Evolutionary conservation across 2,797 vertebrate genomes (phyloP).

Genomic region (Manis pentadactyla): DNA sequence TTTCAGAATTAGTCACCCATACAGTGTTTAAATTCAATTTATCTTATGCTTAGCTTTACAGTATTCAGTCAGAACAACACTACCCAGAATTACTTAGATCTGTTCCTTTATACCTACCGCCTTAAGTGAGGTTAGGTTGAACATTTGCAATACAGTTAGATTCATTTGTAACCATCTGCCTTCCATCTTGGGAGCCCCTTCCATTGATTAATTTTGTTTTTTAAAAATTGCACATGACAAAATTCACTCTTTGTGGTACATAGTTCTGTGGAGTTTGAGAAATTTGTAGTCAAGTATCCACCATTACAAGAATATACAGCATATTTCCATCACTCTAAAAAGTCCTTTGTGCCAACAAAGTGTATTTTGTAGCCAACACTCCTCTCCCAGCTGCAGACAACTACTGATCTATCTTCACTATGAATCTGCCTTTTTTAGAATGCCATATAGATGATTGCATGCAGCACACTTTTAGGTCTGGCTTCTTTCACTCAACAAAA

Average conservation of each 20-base stretch:
- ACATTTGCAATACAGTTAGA: not conserved
- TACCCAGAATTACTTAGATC: not conserved
- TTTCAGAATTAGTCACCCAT: not conserved
- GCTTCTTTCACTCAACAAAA: not conserved
- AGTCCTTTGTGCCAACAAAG: no score
- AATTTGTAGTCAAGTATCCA: not conserved
- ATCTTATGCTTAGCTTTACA: not conserved
- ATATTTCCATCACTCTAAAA: not conserved
- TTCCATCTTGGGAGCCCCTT: not conserved
- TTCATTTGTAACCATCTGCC: not conserved
- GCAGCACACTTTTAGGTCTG: not conserved
- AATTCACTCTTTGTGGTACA: not conserved
- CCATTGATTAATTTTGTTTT: not conserved
- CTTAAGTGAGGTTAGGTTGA: not conserved
- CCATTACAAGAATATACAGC: not conserved
- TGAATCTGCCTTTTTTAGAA: not conserved
- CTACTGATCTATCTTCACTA: not conserved
- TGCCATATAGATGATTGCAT: not conserved
- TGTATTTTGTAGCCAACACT: not conserved
- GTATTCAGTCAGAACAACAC: not conserved
- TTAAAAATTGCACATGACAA: not conserved
- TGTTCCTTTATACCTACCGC: accelerated
- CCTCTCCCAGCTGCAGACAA: not conserved
- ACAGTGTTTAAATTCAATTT: not conserved
- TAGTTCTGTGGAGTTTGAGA: not conserved